Percentiles rank a stretch among this genome's conserved stretches.
phyloP scores from a whole-genome alignment of 2,113 vertebrate genomes.

The Typhlomys cinereus region DNA sequence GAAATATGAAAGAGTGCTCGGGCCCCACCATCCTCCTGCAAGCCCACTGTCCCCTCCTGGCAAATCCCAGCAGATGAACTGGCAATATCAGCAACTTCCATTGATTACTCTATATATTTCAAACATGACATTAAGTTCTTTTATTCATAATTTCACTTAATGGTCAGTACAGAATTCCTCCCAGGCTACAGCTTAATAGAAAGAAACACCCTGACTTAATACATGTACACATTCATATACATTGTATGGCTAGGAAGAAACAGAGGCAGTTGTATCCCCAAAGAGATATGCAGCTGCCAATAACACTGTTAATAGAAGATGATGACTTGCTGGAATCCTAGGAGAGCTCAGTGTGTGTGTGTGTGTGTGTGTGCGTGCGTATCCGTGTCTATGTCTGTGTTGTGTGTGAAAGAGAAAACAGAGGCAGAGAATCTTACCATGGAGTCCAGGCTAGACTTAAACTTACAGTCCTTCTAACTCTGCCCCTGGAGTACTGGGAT shows the following conservation, averaged over 20 bases:
- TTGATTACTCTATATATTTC: neutral
- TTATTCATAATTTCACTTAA: neutral
- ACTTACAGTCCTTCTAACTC: neutral
- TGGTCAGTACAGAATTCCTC: neutral
- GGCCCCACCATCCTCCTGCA: neutral
- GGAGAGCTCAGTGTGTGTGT: neutral
- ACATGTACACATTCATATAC: neutral
- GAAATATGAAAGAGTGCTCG: too few species aligned
- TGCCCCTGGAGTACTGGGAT: neutral
- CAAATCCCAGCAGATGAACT: neutral
- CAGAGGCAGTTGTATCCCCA: neutral
- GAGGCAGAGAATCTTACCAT: neutral
- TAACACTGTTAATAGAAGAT: neutral
- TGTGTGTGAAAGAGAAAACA: too few species aligned
- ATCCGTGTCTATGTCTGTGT: too few species aligned
- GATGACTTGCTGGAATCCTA: neutral
- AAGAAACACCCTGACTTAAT: neutral
- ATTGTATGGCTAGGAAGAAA: neutral
- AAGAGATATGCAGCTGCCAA: neutral
- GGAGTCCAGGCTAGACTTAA: neutral
- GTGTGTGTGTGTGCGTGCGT: too few species aligned
- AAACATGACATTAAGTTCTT: neutral
- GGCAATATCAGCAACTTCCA: neutral
- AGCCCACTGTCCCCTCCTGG: neutral
- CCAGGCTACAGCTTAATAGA: neutral